Evolutionary conservation across 2,113 vertebrate genomes (phyloP).

Genomic region (Nothoprocta perdicaria): DNA sequence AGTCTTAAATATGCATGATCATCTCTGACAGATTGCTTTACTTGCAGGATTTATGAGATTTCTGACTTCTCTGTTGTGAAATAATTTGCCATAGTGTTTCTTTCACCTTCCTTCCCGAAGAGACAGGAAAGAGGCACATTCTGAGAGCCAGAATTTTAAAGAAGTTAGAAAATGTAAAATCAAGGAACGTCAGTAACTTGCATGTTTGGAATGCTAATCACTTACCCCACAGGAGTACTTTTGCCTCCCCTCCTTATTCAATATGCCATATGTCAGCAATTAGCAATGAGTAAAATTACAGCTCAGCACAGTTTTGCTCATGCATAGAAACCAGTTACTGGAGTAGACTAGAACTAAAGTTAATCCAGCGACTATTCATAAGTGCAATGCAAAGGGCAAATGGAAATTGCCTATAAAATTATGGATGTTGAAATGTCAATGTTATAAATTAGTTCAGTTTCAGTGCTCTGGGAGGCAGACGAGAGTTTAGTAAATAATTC

Average conservation of each 20-base stretch:
- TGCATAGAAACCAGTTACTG: background rate
- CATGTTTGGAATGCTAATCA: constrained; percentile 32
- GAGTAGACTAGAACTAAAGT: constrained; percentile 29
- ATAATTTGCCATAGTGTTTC: background rate
- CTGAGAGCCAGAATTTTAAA: background rate
- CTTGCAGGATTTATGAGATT: constrained; percentile 16
- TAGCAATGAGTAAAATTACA: constrained; percentile 55
- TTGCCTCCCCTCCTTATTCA: constrained; percentile 21
- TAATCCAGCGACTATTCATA: constrained; percentile 26
- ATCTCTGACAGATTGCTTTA: constrained; percentile 28
- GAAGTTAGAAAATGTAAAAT: constrained; percentile 21
- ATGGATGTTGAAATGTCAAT: constrained; percentile 44
- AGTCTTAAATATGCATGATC: constrained; percentile 61
- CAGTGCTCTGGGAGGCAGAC: background rate
- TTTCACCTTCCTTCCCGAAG: background rate
- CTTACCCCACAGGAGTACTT: constrained; percentile 29
- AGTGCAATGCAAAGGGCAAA: constrained; percentile 54
- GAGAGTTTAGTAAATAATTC: background rate
- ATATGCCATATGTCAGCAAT: constrained; percentile 61
- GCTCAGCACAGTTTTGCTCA: constrained; percentile 30
- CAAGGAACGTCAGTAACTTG: background rate
- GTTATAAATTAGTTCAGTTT: constrained; percentile 47
- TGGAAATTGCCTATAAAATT: constrained; percentile 54
- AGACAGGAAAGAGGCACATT: background rate
- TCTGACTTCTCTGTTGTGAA: background rate